A percentile compares a stretch with the other conserved stretches of the same genome.
phyloP scores from a whole-genome alignment of 2,113 vertebrate species.

The Bubo scandiacus region DNA sequence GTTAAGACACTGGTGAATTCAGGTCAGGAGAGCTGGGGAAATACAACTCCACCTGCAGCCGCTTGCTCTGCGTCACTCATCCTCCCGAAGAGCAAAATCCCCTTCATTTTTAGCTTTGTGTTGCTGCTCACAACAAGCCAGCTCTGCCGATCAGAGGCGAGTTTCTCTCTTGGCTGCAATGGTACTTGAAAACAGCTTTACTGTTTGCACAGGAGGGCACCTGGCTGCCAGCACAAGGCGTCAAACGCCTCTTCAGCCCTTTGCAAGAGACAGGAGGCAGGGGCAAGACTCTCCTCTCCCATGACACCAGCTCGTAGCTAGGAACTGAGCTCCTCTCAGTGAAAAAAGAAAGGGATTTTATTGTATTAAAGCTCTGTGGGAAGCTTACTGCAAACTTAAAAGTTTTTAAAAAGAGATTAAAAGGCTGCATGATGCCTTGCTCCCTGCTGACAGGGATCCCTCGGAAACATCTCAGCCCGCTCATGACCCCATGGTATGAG shows the following conservation, averaged over 20 bases:
- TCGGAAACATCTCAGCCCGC: background rate
- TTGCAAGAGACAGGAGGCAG: background rate
- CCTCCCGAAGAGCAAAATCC: background rate
- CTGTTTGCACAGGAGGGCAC: background rate
- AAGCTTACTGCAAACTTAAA: background rate
- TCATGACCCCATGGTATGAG: background rate
- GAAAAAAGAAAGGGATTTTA: background rate
- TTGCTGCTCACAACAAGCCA: background rate
- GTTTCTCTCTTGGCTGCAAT: background rate
- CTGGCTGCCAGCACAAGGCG: background rate
- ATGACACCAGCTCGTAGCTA: accelerated
- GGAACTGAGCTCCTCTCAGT: background rate
- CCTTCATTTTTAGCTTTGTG: background rate
- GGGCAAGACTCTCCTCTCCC: background rate
- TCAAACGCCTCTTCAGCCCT: background rate
- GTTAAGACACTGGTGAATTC: background rate
- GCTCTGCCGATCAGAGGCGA: background rate
- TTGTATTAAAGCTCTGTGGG: background rate
- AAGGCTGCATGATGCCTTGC: background rate
- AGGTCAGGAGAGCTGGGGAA: background rate
- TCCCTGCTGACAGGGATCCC: background rate
- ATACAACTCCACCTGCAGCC: background rate
- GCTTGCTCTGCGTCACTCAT: accelerated
- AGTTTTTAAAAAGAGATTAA: background rate
- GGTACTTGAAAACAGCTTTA: background rate